Conservation (phyloP, 2,113 vertebrate genomes). For the Gymnorhina tibicen region DNA sequence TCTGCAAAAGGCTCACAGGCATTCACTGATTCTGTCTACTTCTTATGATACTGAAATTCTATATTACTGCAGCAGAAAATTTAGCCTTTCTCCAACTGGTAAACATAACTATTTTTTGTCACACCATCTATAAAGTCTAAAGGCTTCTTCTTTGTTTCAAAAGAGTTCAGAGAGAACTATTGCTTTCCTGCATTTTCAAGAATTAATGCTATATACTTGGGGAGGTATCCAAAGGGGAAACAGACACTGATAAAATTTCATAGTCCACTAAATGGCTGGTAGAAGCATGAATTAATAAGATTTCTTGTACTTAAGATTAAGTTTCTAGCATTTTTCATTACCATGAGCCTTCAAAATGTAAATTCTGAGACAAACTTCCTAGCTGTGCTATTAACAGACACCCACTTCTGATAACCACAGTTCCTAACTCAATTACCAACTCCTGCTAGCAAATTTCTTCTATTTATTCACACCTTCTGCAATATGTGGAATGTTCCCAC, state of each 20-base stretch:
- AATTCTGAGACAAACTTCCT: not conserved
- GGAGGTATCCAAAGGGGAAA: not conserved
- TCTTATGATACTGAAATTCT: not conserved
- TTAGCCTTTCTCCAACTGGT: not conserved
- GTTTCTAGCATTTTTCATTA: not conserved
- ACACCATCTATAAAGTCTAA: not conserved
- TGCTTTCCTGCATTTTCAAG: not conserved
- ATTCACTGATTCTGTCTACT: not conserved
- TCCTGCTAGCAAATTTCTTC: conserved; percentile 12
- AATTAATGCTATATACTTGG: not conserved
- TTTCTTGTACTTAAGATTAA: not conserved
- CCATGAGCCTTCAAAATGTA: not conserved
- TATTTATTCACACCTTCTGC: conserved; percentile 40
- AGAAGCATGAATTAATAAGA: not conserved
- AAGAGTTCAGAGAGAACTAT: not conserved
- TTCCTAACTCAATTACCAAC: not conserved
- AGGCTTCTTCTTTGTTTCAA: not conserved
- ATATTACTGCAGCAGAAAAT: not conserved
- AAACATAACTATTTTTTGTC: not conserved
- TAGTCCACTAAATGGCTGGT: not conserved
- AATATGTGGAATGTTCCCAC: not conserved
- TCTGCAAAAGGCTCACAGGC: not conserved
- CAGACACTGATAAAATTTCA: not conserved
- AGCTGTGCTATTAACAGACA: conserved; percentile 33
- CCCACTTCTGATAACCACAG: conserved; percentile 21